phyloP scores from a whole-genome alignment of 2,113 vertebrate species.

The Lutjanus erythropterus region DNA sequence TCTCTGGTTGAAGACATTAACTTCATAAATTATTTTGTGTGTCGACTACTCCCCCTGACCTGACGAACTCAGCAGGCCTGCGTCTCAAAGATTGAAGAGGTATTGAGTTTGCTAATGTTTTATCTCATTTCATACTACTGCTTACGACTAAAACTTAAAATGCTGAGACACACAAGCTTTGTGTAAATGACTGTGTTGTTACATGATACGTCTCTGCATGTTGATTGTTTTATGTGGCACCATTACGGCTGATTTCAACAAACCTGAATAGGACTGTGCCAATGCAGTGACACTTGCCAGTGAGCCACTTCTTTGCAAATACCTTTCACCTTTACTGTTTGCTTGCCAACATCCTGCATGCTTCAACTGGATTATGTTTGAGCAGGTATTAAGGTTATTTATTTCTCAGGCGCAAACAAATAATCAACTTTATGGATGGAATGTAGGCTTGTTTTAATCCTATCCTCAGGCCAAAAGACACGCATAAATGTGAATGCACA shows the following conservation, averaged over 20 bases:
- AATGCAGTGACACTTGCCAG: fast-evolving
- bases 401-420: background rate
- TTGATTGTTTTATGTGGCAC: background rate
- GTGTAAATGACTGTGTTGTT: background rate
- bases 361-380: background rate
- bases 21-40: no score
- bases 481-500: no score
- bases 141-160: background rate
- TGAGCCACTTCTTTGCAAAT: background rate
- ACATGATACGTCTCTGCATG: background rate
- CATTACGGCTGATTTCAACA: no score
- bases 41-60: no score
- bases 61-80: no score
- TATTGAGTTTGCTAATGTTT: no score
- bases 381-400: background rate
- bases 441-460: background rate
- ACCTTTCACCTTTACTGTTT: background rate
- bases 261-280: background rate
- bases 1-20: no score
- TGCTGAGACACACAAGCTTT: background rate
- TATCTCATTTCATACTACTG: no score
- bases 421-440: background rate
- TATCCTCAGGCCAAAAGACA: background rate
- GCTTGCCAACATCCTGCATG: background rate
- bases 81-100: no score